Conservation (phyloP, 2,888 invertebrate genomes). For the Leucoma salicis region DNA sequence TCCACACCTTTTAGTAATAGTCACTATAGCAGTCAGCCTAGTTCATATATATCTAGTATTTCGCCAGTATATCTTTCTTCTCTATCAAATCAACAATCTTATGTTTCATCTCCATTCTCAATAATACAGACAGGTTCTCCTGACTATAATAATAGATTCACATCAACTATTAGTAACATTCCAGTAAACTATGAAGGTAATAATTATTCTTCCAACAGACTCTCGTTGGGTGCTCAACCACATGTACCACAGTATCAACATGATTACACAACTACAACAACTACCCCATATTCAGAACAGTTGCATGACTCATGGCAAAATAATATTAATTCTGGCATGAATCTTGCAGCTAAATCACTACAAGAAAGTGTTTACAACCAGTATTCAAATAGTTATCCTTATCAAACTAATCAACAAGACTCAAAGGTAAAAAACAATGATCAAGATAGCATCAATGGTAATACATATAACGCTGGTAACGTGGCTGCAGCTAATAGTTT, state of each 20-base stretch:
- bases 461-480: constrained; percentile 62
- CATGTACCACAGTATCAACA: constrained; percentile 63
- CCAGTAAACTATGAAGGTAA: constrained; percentile 48
- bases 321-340: constrained; percentile 44
- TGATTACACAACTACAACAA: constrained; percentile 60
- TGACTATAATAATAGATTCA: constrained; percentile 56
- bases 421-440: constrained; percentile 44
- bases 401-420: constrained; percentile 46
- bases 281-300: constrained; percentile 57
- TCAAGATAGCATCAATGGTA: constrained; percentile 50
- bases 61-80: constrained; percentile 69
- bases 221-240: constrained; percentile 56
- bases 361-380: constrained; percentile 55
- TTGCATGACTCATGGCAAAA: constrained; percentile 60
- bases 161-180: constrained; percentile 54
- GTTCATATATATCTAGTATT: constrained; percentile 66
- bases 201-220: constrained; percentile 68
- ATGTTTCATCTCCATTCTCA: constrained; percentile 67
- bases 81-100: constrained; percentile 60
- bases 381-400: constrained; percentile 59
- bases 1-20: constrained; percentile 60
- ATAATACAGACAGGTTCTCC: constrained; percentile 59
- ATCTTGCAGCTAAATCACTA: constrained; percentile 54
- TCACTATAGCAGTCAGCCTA: constrained; percentile 61
- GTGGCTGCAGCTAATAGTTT: constrained; percentile 65